Percentiles rank a stretch among this genome's conserved stretches.
Evolutionary conservation across 1,140 invertebrate species (phyloP).

Genomic region (Leucophenga varia): DNA sequence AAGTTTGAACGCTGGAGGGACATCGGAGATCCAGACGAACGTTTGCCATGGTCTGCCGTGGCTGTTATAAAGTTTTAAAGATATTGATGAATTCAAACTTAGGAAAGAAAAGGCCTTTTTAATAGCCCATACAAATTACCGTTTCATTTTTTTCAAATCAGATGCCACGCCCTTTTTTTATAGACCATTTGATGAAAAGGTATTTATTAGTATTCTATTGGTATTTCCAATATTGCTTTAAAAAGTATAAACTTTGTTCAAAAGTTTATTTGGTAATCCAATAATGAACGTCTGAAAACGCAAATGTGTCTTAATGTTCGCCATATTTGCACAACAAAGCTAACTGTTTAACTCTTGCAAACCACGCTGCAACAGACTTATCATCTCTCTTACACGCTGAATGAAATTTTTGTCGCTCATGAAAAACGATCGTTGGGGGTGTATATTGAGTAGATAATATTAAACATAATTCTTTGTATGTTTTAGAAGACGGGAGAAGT

Average conservation of each 20-base stretch:
- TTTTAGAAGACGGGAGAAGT: slow-evolving; percentile 2
- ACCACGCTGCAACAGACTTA: slow-evolving; percentile 7
- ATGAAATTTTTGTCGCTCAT: slow-evolving; percentile 11
- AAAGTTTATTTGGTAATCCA: no score
- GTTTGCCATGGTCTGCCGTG: no score
- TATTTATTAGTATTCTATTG: no score
- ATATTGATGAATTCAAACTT: not conserved
- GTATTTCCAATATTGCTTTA: no score
- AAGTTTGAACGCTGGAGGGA: no score
- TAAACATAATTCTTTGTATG: slow-evolving; percentile 4
- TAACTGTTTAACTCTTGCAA: slow-evolving; percentile 5
- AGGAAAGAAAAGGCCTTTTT: no score
- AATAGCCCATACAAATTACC: no score
- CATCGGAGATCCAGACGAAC: no score
- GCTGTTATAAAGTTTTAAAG: not conserved
- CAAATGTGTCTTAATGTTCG: not conserved
- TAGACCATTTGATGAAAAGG: no score
- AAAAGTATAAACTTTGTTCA: no score
- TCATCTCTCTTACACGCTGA: not conserved
- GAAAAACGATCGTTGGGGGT: slow-evolving; percentile 9
- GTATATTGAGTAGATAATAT: slow-evolving; percentile 7
- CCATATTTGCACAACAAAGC: slow-evolving; percentile 7
- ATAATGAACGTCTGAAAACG: not conserved
- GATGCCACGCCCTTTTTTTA: no score
- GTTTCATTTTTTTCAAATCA: no score